These are phyloP conservation scores for Gnathonemus longibarbis DNA, from an alignment of 2,113 vertebrate genomes.

Conservation along the genomic window DNA sequence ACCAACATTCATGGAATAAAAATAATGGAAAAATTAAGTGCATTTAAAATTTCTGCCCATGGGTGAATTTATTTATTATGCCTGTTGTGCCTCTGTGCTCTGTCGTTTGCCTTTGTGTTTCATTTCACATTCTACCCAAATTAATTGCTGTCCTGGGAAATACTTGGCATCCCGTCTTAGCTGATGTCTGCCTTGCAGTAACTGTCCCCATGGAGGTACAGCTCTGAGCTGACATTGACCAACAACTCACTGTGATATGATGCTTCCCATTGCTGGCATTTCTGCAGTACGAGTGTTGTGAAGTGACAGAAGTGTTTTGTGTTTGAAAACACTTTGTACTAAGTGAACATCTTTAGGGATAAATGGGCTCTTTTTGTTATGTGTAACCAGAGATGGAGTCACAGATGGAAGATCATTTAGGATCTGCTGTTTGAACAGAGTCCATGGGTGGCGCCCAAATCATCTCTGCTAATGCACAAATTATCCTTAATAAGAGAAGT, in stretches of 20 bases:
- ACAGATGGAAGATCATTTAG: constrained; percentile 43
- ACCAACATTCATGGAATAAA: background rate
- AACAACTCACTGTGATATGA: background rate
- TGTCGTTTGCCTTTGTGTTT: constrained; percentile 15
- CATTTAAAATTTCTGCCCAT: background rate
- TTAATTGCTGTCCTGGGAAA: constrained; percentile 27
- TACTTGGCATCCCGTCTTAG: constrained; percentile 1
- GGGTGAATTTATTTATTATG: background rate
- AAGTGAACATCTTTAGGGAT: constrained; percentile 13
- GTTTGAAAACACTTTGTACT: background rate
- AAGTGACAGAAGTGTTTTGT: background rate
- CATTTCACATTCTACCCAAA: constrained; percentile 14
- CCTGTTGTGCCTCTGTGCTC: background rate
- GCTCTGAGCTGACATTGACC: constrained; percentile 21
- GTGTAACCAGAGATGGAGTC: constrained; percentile 27
- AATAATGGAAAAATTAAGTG: background rate
- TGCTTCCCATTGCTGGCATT: background rate
- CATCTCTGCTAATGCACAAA: constrained; percentile 30
- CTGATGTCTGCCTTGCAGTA: constrained; percentile 10
- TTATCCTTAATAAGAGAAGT: constrained; percentile 39
- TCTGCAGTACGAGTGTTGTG: background rate
- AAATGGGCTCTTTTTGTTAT: constrained; percentile 27
- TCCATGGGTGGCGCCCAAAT: constrained; percentile 33
- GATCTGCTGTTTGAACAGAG: constrained; percentile 39
- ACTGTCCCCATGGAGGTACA: constrained; percentile 16